Evolutionary conservation across 2,888 invertebrate species (phyloP).

Genomic region (Nineta flava): DNA sequence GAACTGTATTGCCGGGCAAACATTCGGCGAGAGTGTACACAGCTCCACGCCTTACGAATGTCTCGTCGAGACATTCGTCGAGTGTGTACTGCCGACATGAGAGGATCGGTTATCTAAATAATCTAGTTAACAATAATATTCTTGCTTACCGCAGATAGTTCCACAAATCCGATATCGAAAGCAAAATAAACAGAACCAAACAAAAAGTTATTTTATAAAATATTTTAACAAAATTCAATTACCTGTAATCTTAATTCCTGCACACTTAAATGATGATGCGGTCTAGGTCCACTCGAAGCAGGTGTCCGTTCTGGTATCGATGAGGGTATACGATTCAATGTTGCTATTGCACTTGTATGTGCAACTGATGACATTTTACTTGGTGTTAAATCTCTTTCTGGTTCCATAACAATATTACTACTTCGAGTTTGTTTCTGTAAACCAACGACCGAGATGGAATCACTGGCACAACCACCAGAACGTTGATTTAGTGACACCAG

Average conservation of each 20-base stretch:
- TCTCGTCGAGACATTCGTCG: too few relatives aligned
- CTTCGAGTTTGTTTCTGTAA: neutral
- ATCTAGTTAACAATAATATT: too few relatives aligned
- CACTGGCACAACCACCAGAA: neutral
- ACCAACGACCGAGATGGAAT: neutral
- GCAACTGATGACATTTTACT: constrained; percentile 30
- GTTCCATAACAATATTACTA: constrained; percentile 26
- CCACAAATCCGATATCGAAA: too few relatives aligned
- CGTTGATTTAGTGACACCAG: neutral
- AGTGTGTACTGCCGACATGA: too few relatives aligned
- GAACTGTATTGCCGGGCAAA: too few relatives aligned
- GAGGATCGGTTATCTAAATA: too few relatives aligned
- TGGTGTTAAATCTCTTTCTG: constrained; percentile 33
- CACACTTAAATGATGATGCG: constrained; percentile 44
- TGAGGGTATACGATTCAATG: constrained; percentile 9
- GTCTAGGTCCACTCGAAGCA: constrained; percentile 24
- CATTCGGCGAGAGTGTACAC: too few relatives aligned
- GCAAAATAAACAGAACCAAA: too few relatives aligned
- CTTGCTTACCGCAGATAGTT: too few relatives aligned
- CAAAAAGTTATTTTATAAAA: too few relatives aligned
- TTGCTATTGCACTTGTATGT: constrained; percentile 18
- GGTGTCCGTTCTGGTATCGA: constrained; percentile 6
- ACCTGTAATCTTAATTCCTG: constrained; percentile 45
- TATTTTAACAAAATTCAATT: constrained; percentile 5
- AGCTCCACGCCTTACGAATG: too few relatives aligned